Base-by-base conservation (phyloP, 2,797 vertebrate genomes). In the Pygocentrus nattereri region DNA sequence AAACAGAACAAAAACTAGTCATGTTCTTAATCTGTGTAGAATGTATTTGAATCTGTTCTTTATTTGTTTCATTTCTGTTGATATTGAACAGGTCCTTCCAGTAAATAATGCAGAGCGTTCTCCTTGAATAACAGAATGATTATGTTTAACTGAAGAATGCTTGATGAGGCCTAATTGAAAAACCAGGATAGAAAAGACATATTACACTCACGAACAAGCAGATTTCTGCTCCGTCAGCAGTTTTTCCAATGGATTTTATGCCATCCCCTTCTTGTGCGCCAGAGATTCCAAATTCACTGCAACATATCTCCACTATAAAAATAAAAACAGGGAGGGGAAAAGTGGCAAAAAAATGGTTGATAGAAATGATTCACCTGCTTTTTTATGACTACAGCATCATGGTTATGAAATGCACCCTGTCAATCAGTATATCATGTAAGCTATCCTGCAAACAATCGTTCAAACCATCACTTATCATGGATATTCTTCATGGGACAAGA, bases 351-450 rank as follows among this genome's bases (percentile, higher is more conserved):
- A 34, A 72, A 77, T 65, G 58, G 15, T 31, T 62, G 59, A 62
- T 31, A 18, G 27, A 62, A 27, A 62, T 3, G 1, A 59, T 59
- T 59, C 23, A 59, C 23, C 58, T 27, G 59, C 6, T 30, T 62
- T 61, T 79, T 85, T 78, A 79, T 64, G n/a, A 41, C 70, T 30
- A 71, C 71, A 62, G 38, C 67, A 50, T 71, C 62, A 61, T 54
- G 49, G 49, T 21, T 61, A 23, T 56, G 56, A 75, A 70, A 73
- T 52, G 76, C 41, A 56, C 23, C 27, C 23, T 82, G 62, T 77
- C 54, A 79, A 41, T 56, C 59, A 64, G 30, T 8, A 52, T 54
- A 34, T 34, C 10, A 70, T 1, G 4, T 27, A 30, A 34, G 5
- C 59, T 4, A 7, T 38, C 72, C 5, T 41, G 18, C 49, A 50